phyloP scores from a whole-genome alignment of 1,140 invertebrate species.

The Monochamus saltuarius region DNA sequence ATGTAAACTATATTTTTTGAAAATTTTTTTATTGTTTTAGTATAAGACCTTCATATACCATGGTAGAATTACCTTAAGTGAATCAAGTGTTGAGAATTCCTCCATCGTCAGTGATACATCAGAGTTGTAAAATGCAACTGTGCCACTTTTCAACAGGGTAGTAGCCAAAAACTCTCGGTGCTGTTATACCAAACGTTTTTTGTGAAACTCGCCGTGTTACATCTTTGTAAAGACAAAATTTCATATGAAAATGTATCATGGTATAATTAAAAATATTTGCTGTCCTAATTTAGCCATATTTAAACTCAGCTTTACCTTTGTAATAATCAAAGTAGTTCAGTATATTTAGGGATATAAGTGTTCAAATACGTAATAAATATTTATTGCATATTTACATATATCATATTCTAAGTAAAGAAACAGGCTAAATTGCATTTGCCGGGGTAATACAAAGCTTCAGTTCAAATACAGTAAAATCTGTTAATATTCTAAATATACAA shows the following conservation, averaged over 20 bases:
- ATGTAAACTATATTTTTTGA: not conserved
- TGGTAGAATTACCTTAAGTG: too few species aligned
- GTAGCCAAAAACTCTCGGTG: constrained; percentile 35
- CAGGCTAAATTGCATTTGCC: too few species aligned
- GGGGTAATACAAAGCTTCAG: too few species aligned
- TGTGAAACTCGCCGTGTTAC: constrained; percentile 28
- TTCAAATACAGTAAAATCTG: too few species aligned
- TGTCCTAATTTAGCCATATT: constrained; percentile 33
- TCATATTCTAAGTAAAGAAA: too few species aligned
- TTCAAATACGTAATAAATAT: constrained; percentile 14
- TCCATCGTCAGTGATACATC: too few species aligned
- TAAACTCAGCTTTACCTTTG: constrained; percentile 32
- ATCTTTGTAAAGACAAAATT: constrained; percentile 25
- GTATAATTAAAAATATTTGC: constrained; percentile 26
- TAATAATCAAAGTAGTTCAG: constrained; percentile 34
- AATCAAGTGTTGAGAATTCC: too few species aligned
- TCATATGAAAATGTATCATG: constrained; percentile 23
- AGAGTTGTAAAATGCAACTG: constrained; percentile 8
- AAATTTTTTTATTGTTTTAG: constrained; percentile 20
- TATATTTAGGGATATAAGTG: constrained; percentile 23
- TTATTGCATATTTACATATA: too few species aligned
- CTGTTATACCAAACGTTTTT: constrained; percentile 20
- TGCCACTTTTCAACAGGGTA: constrained; percentile 39
- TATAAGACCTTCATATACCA: constrained; percentile 26
- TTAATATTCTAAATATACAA: too few species aligned